phyloP scores from a whole-genome alignment of 2,888 invertebrate species.

The Rotaria socialis region DNA sequence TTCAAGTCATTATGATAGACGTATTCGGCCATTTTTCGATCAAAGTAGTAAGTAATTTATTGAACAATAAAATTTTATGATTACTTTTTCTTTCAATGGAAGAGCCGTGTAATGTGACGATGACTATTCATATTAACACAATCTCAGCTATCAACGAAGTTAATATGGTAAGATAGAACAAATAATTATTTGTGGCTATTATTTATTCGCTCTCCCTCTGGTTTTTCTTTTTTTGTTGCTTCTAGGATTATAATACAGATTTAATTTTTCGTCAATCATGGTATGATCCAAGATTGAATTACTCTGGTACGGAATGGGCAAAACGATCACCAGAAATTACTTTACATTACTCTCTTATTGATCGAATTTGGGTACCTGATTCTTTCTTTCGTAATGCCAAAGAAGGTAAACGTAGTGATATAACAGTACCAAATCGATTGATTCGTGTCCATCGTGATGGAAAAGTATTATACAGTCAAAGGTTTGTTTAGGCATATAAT shows the following conservation, averaged over 20 bases:
- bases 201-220: neutral
- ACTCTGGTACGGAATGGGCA: slow-evolving; percentile 42
- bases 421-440: slow-evolving; percentile 47
- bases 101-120: slow-evolving; percentile 39
- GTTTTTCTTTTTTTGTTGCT: neutral
- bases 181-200: neutral
- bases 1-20: slow-evolving; percentile 44
- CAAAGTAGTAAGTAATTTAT: slow-evolving; percentile 38
- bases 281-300: slow-evolving; percentile 45
- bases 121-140: slow-evolving; percentile 47
- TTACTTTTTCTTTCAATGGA: neutral
- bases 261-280: slow-evolving; percentile 46
- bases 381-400: slow-evolving; percentile 47
- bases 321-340: slow-evolving; percentile 42
- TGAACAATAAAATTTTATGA: neutral
- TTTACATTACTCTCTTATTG: slow-evolving; percentile 45
- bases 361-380: slow-evolving; percentile 46
- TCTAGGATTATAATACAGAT: slow-evolving; percentile 46
- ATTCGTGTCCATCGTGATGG: slow-evolving; percentile 45
- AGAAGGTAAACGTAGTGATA: slow-evolving; percentile 46
- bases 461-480: slow-evolving; percentile 43
- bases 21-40: slow-evolving; percentile 46
- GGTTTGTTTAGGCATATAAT: neutral
- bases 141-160: slow-evolving; percentile 47
- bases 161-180: slow-evolving; percentile 42